Evolutionary conservation across 1,140 invertebrate genomes (phyloP).

Genomic region (Rhyzopertha dominica): DNA sequence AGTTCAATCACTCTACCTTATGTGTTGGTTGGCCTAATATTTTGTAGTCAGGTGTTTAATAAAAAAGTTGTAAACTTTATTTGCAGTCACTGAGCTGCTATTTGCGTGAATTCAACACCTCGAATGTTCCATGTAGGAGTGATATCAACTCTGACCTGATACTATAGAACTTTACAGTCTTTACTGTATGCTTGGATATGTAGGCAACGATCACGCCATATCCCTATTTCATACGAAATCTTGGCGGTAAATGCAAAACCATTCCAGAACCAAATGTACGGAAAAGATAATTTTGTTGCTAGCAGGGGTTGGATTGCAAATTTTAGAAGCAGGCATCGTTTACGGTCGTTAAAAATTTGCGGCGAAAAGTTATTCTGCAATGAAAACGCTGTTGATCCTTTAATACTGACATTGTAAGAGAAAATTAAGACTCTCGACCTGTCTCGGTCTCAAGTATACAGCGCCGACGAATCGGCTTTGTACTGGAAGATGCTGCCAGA

Average conservation of each 20-base stretch:
- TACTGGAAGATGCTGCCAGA: conserved; percentile 23
- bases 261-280: neutral
- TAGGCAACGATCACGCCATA: neutral
- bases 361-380: conserved; percentile 1
- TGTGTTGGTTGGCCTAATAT: too few species aligned
- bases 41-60: too few species aligned
- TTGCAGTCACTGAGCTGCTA: too few species aligned
- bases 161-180: too few species aligned
- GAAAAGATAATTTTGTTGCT: conserved; percentile 5
- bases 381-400: neutral
- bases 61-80: too few species aligned
- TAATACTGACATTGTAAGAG: conserved; percentile 3
- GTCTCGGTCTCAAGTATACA: conserved; percentile 32
- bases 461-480: conserved; percentile 42
- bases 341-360: conserved; percentile 1
- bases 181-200: conserved; percentile 3
- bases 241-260: neutral
- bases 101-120: too few species aligned
- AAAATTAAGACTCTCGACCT: conserved; percentile 1
- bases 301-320: conserved; percentile 2
- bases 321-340: conserved; percentile 3
- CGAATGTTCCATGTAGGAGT: too few species aligned
- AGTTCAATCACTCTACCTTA: too few species aligned
- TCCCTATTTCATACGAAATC: neutral
- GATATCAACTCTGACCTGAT: too few species aligned